Evolutionary conservation across 2,797 vertebrate genomes (phyloP).

Genomic region (Podargus strigoides): DNA sequence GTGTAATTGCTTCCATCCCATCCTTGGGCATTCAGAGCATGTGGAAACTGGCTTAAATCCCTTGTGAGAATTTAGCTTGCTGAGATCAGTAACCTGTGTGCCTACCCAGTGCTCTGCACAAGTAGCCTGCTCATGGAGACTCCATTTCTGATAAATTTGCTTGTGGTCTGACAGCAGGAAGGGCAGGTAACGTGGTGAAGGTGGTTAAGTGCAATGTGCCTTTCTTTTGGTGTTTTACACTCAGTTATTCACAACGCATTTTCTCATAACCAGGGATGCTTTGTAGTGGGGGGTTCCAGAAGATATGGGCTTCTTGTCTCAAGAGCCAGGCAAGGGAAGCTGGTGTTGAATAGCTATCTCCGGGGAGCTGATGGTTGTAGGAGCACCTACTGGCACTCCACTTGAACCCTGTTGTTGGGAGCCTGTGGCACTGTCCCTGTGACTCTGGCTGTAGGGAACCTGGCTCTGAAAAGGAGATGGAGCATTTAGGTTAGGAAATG

Average conservation of each 20-base stretch:
- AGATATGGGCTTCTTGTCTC: neutral
- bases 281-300: neutral
- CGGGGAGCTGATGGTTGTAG: neutral
- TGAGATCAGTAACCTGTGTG: neutral
- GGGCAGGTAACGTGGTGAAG: accelerated
- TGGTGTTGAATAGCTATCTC: neutral
- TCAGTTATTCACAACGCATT: neutral
- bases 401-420: neutral
- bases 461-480: neutral
- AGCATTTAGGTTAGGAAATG: neutral
- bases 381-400: neutral
- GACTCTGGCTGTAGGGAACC: neutral
- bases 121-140: neutral
- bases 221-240: neutral
- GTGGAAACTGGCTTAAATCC: neutral
- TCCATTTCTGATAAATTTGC: neutral
- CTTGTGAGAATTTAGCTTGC: neutral
- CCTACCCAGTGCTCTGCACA: accelerated
- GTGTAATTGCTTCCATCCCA: neutral
- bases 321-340: neutral
- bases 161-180: neutral
- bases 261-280: neutral
- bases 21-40: neutral
- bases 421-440: accelerated
- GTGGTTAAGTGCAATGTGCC: accelerated